These are phyloP conservation scores for Esox masquinongy DNA, from an alignment of 2,797 vertebrate species.

Conservation along the genomic window DNA sequence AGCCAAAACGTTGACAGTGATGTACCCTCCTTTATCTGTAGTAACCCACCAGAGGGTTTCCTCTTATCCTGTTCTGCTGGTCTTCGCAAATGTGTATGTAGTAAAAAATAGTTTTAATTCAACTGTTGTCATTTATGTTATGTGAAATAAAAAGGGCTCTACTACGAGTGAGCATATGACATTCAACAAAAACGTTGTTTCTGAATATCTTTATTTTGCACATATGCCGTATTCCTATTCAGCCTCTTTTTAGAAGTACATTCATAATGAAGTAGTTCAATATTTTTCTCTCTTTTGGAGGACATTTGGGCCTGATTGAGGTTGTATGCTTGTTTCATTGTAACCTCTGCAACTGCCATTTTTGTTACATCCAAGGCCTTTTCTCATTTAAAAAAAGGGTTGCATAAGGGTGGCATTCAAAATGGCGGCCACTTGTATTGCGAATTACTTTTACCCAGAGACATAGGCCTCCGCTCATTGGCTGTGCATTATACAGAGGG, in stretches of 20 bases:
- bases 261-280: background rate
- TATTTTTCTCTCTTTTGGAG: background rate
- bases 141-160: background rate
- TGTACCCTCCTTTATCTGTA: background rate
- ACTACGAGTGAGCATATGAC: background rate
- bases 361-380: background rate
- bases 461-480: background rate
- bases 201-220: background rate
- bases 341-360: background rate
- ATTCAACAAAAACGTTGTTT: background rate
- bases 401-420: background rate
- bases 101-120: background rate
- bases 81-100: background rate
- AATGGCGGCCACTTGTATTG: background rate
- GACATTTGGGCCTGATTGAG: slow-evolving; percentile 1
- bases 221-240: background rate
- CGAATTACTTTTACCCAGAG: background rate
- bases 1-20: background rate
- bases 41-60: background rate
- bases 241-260: background rate
- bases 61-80: background rate
- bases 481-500: background rate
- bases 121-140: background rate
- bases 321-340: background rate
- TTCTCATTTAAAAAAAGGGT: background rate